phyloP scores from a whole-genome alignment of 2,797 vertebrate species.

The Hyperoplus lanceolatus region DNA sequence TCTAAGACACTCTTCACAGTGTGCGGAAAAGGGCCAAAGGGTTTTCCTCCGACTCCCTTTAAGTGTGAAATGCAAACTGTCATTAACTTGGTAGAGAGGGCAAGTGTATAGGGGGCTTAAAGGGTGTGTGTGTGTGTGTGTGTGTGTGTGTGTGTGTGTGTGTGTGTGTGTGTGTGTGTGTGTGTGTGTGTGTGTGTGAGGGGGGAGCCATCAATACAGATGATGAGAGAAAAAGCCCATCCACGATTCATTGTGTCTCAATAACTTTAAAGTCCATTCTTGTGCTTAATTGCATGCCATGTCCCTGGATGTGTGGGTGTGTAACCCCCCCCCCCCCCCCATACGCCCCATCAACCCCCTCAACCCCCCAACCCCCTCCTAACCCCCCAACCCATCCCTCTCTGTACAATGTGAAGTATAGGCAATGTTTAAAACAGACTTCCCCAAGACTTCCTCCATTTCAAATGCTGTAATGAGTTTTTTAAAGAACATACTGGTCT shows the following conservation, averaged over 20 bases:
- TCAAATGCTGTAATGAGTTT: slow-evolving; percentile 87
- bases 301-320: slow-evolving; percentile 79
- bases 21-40: slow-evolving; percentile 65
- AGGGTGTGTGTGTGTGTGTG: not conserved
- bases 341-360: slow-evolving; percentile 12
- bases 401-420: slow-evolving; percentile 69
- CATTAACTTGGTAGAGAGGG: slow-evolving; percentile 71
- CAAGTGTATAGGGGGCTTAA: slow-evolving; percentile 63
- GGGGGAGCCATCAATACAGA: slow-evolving; percentile 76
- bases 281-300: slow-evolving; percentile 87
- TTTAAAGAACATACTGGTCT: slow-evolving; percentile 84
- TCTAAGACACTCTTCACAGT: slow-evolving; percentile 65
- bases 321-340: slow-evolving; percentile 11
- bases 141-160: too few species aligned
- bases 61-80: slow-evolving; percentile 82
- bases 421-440: slow-evolving; percentile 75
- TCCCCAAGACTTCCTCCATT: slow-evolving; percentile 81
- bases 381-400: slow-evolving; percentile 43
- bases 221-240: slow-evolving; percentile 77
- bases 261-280: slow-evolving; percentile 87
- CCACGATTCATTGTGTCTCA: slow-evolving; percentile 83
- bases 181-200: too few species aligned
- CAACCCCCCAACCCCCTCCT: slow-evolving; percentile 1
- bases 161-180: too few species aligned
- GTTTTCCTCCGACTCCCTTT: slow-evolving; percentile 68